Evolutionary conservation across 2,113 vertebrate genomes (phyloP).

Genomic region (Zosterops borbonicus): DNA sequence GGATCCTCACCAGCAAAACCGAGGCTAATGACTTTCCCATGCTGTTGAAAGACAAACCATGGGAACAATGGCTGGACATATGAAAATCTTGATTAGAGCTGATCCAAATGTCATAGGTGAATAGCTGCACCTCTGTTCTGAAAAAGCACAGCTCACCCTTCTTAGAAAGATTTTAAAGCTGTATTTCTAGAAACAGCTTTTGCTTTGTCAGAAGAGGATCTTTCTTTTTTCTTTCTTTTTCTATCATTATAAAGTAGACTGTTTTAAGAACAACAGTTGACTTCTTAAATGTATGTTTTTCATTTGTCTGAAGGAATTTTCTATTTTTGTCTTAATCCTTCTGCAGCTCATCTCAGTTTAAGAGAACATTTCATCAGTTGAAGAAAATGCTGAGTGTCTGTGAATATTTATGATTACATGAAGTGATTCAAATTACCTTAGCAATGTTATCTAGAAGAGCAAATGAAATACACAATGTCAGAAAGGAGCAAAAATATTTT

Average conservation of each 20-base stretch:
- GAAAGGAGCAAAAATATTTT: background rate
- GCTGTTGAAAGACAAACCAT: background rate
- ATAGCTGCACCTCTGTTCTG: background rate
- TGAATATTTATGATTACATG: background rate
- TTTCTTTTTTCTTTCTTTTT: background rate
- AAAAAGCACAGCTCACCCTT: background rate
- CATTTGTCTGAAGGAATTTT: background rate
- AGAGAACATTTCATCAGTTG: background rate
- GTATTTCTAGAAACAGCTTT: background rate
- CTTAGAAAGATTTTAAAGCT: background rate
- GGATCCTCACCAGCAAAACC: background rate
- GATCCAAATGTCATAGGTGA: background rate
- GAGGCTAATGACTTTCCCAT: background rate
- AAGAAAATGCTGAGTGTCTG: background rate
- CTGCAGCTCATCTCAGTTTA: background rate
- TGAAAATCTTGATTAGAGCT: background rate
- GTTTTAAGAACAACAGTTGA: background rate
- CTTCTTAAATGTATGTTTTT: conserved; percentile 9
- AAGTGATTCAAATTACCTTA: background rate
- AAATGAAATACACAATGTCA: background rate
- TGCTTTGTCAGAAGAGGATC: background rate
- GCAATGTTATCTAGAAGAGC: background rate
- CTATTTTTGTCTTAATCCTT: background rate
- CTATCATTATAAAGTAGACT: background rate
- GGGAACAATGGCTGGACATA: background rate